Conservation (phyloP, 2,888 invertebrate genomes). For the Agrotis exclamationis region DNA sequence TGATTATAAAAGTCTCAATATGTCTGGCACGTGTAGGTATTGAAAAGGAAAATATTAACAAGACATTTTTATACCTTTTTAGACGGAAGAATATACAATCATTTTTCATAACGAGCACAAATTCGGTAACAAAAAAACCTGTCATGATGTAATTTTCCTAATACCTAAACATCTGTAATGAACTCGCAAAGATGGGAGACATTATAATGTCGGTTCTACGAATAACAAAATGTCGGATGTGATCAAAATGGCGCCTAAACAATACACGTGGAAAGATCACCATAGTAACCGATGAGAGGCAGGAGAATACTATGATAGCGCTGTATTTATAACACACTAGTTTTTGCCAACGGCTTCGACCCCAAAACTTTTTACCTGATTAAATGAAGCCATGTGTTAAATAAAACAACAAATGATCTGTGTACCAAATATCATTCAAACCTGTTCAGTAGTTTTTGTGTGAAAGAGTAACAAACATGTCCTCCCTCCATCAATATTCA, state of each 20-base stretch:
- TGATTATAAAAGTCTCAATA: not conserved
- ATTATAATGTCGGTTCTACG: not conserved
- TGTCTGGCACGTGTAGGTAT: not conserved
- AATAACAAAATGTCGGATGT: slow-evolving; percentile 2
- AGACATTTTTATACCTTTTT: slow-evolving; percentile 1
- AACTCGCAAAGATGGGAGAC: not conserved
- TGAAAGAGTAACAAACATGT: too few species aligned
- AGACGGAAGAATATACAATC: not conserved
- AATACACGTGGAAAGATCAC: slow-evolving; percentile 12
- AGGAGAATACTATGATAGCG: too few species aligned
- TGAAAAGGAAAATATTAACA: slow-evolving; percentile 1
- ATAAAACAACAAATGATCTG: too few species aligned
- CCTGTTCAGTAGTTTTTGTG: too few species aligned
- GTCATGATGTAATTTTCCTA: not conserved
- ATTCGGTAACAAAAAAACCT: not conserved
- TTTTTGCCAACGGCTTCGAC: too few species aligned
- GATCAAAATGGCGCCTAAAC: slow-evolving; percentile 3
- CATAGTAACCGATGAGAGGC: slow-evolving; percentile 32
- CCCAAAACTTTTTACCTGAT: too few species aligned
- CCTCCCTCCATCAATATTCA: too few species aligned
- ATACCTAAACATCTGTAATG: slow-evolving; percentile 19
- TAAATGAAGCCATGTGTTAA: too few species aligned
- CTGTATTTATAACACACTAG: too few species aligned
- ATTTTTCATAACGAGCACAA: slow-evolving; percentile 5
- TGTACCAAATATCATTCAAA: too few species aligned